phyloP scores from a whole-genome alignment of 2,113 vertebrate genomes.

The Nothocercus julius region DNA sequence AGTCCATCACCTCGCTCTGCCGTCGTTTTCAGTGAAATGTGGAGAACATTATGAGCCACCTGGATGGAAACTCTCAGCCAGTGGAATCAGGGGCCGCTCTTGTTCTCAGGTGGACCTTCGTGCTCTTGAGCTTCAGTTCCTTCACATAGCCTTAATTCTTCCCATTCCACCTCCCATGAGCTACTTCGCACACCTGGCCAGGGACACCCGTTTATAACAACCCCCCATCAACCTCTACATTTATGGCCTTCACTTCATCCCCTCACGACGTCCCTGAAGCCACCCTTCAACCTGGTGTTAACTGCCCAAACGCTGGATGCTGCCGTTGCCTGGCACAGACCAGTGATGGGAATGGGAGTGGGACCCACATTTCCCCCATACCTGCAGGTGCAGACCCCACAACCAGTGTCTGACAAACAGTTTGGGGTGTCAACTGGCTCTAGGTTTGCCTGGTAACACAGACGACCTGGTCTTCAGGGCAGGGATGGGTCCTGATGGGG shows the following conservation, averaged over 20 bases:
- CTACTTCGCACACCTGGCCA: accelerated
- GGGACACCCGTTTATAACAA: not conserved
- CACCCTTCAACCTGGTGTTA: not conserved
- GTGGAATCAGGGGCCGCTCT: not conserved
- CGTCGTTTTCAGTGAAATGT: not conserved
- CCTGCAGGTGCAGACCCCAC: not conserved
- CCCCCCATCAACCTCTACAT: not conserved
- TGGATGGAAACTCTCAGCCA: not conserved
- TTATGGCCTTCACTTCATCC: not conserved
- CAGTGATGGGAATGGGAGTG: accelerated
- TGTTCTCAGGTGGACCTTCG: not conserved
- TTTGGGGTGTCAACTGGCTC: accelerated
- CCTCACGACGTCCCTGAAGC: not conserved
- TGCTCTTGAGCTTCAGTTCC: not conserved
- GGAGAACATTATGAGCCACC: not conserved
- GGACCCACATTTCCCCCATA: not conserved
- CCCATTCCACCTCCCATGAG: not conserved
- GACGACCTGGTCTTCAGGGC: not conserved
- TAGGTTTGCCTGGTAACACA: not conserved
- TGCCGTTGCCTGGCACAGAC: not conserved
- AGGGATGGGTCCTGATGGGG: not conserved
- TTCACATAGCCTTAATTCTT: accelerated
- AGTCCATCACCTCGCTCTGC: not conserved
- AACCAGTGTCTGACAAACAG: not conserved
- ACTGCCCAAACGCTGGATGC: not conserved